These are phyloP conservation scores for Augiades crinisus DNA, from an alignment of 2,888 invertebrate species.

Conservation along the genomic window DNA sequence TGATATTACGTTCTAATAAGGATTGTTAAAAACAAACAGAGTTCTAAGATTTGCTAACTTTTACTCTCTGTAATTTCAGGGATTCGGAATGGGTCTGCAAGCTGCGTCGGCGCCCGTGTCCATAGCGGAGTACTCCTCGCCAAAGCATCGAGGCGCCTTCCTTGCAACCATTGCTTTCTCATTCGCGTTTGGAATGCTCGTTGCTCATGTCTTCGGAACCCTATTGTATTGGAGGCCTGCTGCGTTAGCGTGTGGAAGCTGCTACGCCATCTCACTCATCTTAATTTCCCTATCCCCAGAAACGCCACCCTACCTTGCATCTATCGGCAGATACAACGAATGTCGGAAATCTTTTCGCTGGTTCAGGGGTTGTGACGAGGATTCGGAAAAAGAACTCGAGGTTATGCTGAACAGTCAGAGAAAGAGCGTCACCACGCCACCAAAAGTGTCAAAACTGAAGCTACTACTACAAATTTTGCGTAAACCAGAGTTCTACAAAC, in stretches of 20 bases:
- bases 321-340: slow-evolving; percentile 72
- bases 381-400: slow-evolving; percentile 71
- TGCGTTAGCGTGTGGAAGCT: slow-evolving; percentile 73
- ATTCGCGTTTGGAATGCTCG: slow-evolving; percentile 83
- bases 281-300: slow-evolving; percentile 82
- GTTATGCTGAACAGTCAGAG: slow-evolving; percentile 62
- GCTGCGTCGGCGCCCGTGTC: slow-evolving; percentile 69
- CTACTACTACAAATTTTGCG: slow-evolving; percentile 47
- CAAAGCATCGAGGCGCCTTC: slow-evolving; percentile 82
- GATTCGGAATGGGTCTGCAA: slow-evolving; percentile 77
- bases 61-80: slow-evolving; percentile 53
- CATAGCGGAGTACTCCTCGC: slow-evolving; percentile 77
- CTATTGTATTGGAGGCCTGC: slow-evolving; percentile 82
- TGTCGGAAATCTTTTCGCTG: slow-evolving; percentile 82
- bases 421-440: slow-evolving; percentile 54
- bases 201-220: slow-evolving; percentile 84
- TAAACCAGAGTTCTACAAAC: slow-evolving; percentile 81
- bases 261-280: slow-evolving; percentile 73
- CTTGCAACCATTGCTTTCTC: slow-evolving; percentile 83
- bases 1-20: background rate
- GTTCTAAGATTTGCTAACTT: background rate
- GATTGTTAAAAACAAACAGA: no score
- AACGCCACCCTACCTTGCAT: slow-evolving; percentile 84
- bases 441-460: slow-evolving; percentile 52
- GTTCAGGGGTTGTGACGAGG: slow-evolving; percentile 76